Evolutionary conservation across 2,888 invertebrate species (phyloP), one percentile per base, ranked within the genome.

Genomic region (Brenthis hecate): DNA sequence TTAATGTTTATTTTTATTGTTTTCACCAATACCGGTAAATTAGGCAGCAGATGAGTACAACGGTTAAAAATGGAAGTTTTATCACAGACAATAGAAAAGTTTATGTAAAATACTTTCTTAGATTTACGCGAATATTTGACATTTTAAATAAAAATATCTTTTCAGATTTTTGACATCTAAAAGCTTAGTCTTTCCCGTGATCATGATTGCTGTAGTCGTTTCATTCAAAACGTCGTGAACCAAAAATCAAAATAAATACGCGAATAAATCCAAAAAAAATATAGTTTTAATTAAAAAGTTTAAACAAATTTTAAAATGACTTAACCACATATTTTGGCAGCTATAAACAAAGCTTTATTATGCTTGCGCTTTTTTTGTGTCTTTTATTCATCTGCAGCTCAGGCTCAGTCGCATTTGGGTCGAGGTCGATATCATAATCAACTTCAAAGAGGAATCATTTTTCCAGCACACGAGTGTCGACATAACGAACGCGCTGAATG

Each of bases 401-500:
- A 50, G 60, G 60, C 60, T 60, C 50, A 50, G 48, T 64, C 56
- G 60, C 61, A 70, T 72, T 19, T 53, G 53, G 71, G 68, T 63
- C 71, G 65, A 60, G 60, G 61, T 61, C 65, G 54, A 28, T 61
- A 62, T 68, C 43, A 68, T 70, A 69, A 69, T 58, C 57, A 61
- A 66, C 64, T 65, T 71, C 69, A 72, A 72, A 72, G 61, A 43
- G 28, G 53, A 54, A 53, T 61, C 50, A 53, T 58, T 67, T 67
- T 71, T 69, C 69, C 60, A 65, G 56, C 43, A 53, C 57, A 68
- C 62, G 32, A 28, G 60, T 16, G 50, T 60, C 50, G 51, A 65
- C 36, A 11, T 8, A 43, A 62, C 57, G 61, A 66, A 36, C 53
- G 54, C 54, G 65, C 68, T 75, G 74, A 75, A 74, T 75, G 74